A percentile compares a stretch with the other conserved stretches of the same genome.
Conservation (phyloP, 2,797 vertebrate species). For the Sorex maritimensis region DNA sequence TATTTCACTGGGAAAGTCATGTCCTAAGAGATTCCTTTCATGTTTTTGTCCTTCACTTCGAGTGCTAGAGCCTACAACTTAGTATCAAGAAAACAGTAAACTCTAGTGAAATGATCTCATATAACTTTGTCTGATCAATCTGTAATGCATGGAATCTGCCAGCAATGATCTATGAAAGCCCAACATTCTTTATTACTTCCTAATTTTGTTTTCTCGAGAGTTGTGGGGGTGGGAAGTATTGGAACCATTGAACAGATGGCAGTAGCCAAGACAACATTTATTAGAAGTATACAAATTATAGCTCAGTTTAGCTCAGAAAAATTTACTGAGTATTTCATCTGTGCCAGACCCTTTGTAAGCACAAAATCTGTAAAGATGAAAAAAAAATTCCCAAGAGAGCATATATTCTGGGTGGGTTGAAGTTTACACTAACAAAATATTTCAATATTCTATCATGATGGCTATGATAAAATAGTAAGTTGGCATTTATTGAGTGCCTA, state of each 20-base stretch:
- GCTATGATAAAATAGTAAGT: neutral
- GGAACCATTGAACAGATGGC: neutral
- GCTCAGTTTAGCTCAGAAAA: neutral
- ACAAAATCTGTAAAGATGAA: conserved; percentile 19
- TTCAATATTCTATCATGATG: neutral
- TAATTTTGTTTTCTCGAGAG: conserved; percentile 10
- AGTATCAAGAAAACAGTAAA: conserved; percentile 24
- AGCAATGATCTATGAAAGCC: neutral
- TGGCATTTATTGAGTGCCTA: neutral
- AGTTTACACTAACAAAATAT: neutral
- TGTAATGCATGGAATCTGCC: neutral
- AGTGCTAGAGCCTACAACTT: neutral
- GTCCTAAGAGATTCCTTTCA: conserved; percentile 37
- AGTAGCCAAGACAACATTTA: conserved; percentile 24
- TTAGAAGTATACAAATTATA: neutral
- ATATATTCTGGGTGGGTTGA: neutral
- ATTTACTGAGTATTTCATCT: neutral
- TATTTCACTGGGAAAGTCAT: conserved; percentile 8
- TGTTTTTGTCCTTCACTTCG: conserved; percentile 41
- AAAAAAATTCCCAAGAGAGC: conserved; percentile 12
- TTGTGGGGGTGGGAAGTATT: neutral
- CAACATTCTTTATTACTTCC: conserved; percentile 40
- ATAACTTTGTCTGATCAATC: neutral
- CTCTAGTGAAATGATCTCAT: conserved; percentile 31
- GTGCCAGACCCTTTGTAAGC: neutral